Evolutionary conservation across 2,113 vertebrate species (phyloP), one percentile per base, ranked within the genome.

Genomic region (Girardinichthys multiradiatus): DNA sequence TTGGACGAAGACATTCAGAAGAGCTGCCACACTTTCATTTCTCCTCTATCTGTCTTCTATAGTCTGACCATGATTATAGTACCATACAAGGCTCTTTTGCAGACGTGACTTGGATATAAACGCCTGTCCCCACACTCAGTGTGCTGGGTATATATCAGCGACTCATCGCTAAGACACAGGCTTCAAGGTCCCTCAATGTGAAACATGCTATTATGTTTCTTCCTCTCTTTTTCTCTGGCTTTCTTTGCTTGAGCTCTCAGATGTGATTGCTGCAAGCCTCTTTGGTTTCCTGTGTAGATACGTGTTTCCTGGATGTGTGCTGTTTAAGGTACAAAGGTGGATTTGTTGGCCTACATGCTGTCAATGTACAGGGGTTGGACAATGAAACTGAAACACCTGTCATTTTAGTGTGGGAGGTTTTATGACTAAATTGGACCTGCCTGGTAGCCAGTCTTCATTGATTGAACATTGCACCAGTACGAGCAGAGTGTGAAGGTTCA

Each of bases 141-240:
- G 75, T 82, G 77, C 85, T 74, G 82, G 71, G 81, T 87, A 72
- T 68, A 78, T 84, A 91, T 90, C 89, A 82, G 88, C 76, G 17
- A 66, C 84, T 90, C 90, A 90, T 91, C 90, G 86, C 79, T 64
- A 79, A 89, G 89, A 88, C 87, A 85, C 86, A 87, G 74, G 76
- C 82, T 79, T 72, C 86, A 92, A 93, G 91, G 91, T 92, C 89
- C 68, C 70, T 89, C 86, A 91, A 91, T 88, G 91, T 88, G 87
- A 92, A 79, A 81, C 84, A 64, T 72, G 80, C 72, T 78, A 88
- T 91, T 90, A 89, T 64, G 58, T 78, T 68, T 63, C 58, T 64
- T 68, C 45, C 64, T 70, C 8, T 69, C 8, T 74, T 58, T 68
- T 30, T 61, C 61, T 19, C 24, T 37, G 61, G 19, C 21, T 48